Percentiles rank a stretch among this genome's conserved stretches.
Conservation (phyloP, 2,797 vertebrate species). For the Hippoglossus hippoglossus region DNA sequence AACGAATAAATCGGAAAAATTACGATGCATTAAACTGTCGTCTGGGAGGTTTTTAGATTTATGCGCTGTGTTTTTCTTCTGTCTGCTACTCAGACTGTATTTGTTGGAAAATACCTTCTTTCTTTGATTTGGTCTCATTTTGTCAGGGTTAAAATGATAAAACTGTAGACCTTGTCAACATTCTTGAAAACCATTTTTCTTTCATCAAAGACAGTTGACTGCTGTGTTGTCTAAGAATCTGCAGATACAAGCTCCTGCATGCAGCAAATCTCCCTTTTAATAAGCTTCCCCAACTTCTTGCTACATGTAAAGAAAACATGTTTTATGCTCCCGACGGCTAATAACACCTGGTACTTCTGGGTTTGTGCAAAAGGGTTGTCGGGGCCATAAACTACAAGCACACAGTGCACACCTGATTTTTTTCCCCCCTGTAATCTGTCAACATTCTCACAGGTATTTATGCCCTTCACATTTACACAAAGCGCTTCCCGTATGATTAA, state of each 20-base stretch:
- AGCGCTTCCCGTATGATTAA: conserved; percentile 38
- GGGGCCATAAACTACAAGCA: conserved; percentile 8
- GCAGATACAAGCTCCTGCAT: conserved; percentile 53
- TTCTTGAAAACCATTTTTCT: conserved; percentile 4
- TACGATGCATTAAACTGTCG: conserved; percentile 25
- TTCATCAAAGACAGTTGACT: conserved; percentile 11
- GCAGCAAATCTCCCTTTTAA: conserved; percentile 26
- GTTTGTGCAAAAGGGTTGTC: conserved; percentile 6
- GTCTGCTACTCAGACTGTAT: background rate
- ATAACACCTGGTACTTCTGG: conserved; percentile 39
- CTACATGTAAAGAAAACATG: conserved; percentile 2
- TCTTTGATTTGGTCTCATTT: background rate
- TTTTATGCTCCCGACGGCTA: conserved; percentile 19
- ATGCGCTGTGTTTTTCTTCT: conserved; percentile 7
- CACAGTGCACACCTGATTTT: conserved; percentile 49
- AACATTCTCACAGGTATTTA: conserved; percentile 47
- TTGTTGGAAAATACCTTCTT: background rate
- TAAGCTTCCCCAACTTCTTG: background rate
- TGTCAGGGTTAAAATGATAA: background rate
- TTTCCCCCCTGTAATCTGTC: conserved; percentile 28
- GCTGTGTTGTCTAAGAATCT: conserved; percentile 4
- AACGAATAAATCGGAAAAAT: conserved; percentile 53
- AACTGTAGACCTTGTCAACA: background rate
- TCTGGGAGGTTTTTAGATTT: conserved; percentile 43
- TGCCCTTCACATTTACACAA: conserved; percentile 13